Percentiles rank a stretch among this genome's conserved stretches.
Evolutionary conservation across 2,888 invertebrate genomes (phyloP).

Genomic region (Strigamia crassipes): DNA sequence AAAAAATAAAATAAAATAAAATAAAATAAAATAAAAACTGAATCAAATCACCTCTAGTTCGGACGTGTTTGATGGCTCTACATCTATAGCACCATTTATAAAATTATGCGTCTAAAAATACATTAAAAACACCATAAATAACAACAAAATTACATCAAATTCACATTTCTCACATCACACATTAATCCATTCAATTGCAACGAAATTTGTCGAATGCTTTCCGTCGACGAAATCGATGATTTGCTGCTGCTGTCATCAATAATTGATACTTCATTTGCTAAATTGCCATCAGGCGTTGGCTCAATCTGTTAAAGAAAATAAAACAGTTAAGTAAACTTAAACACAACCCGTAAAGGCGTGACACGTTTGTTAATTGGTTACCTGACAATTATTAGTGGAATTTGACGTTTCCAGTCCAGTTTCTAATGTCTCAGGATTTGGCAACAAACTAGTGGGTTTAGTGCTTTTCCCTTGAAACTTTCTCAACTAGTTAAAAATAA

Average conservation of each 20-base stretch:
- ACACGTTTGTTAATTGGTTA: too few species aligned
- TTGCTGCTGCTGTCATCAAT: neutral
- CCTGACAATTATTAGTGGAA: neutral
- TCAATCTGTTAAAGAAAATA: neutral
- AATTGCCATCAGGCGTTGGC: neutral
- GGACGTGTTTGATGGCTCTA: neutral
- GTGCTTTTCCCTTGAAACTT: neutral
- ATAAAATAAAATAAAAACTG: neutral
- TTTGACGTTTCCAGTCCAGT: neutral
- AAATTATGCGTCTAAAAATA: constrained; percentile 29
- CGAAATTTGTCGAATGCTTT: constrained; percentile 18
- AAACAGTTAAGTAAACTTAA: neutral
- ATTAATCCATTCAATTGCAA: constrained; percentile 23
- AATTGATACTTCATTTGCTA: neutral
- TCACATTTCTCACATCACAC: neutral
- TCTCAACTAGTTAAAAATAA: neutral
- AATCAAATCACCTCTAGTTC: constrained; percentile 17
- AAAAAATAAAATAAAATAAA: neutral
- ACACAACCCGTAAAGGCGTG: too few species aligned
- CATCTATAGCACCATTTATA: constrained; percentile 13
- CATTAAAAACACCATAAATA: neutral
- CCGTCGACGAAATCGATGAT: constrained; percentile 26
- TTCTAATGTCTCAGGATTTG: neutral
- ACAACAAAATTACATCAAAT: too few species aligned
- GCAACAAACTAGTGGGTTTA: neutral